A percentile compares a stretch with the other conserved stretches of the same genome.
Evolutionary conservation across 2,113 vertebrate species (phyloP).

Genomic region (Apodemus speciosus): DNA sequence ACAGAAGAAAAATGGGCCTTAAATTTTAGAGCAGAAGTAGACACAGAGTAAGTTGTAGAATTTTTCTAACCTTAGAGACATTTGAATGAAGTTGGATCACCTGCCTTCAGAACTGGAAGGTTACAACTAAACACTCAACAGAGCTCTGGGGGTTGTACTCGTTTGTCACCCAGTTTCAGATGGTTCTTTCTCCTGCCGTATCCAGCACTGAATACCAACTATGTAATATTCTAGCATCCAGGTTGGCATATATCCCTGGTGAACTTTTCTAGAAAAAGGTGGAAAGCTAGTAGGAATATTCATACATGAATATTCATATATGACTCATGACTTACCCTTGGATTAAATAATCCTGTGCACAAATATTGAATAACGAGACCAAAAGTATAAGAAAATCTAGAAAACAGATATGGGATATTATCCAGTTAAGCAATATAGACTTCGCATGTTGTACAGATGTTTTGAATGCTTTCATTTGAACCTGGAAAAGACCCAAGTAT

Average conservation of each 20-base stretch:
- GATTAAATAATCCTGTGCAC: not conserved
- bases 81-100: constrained; percentile 13
- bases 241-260: not conserved
- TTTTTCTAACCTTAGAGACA: not conserved
- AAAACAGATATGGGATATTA: not conserved
- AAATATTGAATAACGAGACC: not conserved
- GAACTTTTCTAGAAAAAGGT: not conserved
- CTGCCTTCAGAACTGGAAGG: not conserved
- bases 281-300: not conserved
- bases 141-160: no score
- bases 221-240: not conserved
- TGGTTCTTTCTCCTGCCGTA: not conserved
- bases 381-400: constrained; percentile 25
- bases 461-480: constrained; percentile 12
- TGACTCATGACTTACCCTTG: not conserved
- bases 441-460: not conserved
- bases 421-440: constrained; percentile 5
- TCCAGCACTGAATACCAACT: not conserved
- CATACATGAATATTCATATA: not conserved
- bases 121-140: not conserved
- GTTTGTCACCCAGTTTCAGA: not conserved
- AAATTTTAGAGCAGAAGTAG: not conserved
- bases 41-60: not conserved
- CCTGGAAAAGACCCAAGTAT: not conserved
- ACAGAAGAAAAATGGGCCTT: not conserved